Evolutionary conservation across 2,797 vertebrate genomes (phyloP).

Genomic region (Clarias laeviceps): DNA sequence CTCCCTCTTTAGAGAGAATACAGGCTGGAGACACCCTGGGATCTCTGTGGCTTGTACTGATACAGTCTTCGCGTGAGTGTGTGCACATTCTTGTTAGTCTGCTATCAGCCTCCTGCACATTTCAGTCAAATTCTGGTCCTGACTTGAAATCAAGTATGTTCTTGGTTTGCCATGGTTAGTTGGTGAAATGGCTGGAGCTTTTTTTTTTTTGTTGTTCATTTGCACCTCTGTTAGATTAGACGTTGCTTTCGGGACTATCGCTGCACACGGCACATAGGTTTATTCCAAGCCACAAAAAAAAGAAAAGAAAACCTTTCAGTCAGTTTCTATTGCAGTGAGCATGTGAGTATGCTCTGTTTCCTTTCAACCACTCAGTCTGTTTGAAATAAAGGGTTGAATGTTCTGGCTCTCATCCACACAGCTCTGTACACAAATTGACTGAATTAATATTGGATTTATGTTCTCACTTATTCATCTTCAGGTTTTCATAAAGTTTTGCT

Average conservation of each 20-base stretch:
- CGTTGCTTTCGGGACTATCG: conserved; percentile 53
- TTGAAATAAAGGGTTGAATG: conserved; percentile 12
- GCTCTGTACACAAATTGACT: conserved; percentile 24
- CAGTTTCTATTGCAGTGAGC: conserved; percentile 3
- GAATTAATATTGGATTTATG: conserved; percentile 28
- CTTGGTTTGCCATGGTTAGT: conserved; percentile 33
- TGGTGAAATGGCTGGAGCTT: conserved; percentile 27
- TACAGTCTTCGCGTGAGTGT: conserved; percentile 18
- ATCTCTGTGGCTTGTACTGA: conserved; percentile 41
- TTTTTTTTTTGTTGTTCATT: conserved; percentile 3
- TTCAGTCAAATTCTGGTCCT: conserved; percentile 40
- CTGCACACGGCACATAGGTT: conserved; percentile 19
- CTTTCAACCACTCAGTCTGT: conserved; percentile 3
- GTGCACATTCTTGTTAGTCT: conserved; percentile 25
- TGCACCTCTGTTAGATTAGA: conserved; percentile 60
- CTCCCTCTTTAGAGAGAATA: conserved; percentile 43
- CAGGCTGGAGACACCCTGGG: conserved; percentile 40
- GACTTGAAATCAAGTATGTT: conserved; percentile 1
- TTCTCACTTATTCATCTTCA: conserved; percentile 20
- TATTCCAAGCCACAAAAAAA: background rate
- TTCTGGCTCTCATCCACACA: conserved; percentile 23
- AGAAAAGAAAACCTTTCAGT: background rate
- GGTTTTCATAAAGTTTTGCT: background rate
- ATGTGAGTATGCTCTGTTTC: background rate
- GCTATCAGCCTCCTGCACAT: conserved; percentile 42